A percentile compares a stretch with the other conserved stretches of the same genome.
These are phyloP conservation scores for Myripristis jacobus DNA, from an alignment of 2,797 vertebrate genomes.

Conservation along the genomic window DNA sequence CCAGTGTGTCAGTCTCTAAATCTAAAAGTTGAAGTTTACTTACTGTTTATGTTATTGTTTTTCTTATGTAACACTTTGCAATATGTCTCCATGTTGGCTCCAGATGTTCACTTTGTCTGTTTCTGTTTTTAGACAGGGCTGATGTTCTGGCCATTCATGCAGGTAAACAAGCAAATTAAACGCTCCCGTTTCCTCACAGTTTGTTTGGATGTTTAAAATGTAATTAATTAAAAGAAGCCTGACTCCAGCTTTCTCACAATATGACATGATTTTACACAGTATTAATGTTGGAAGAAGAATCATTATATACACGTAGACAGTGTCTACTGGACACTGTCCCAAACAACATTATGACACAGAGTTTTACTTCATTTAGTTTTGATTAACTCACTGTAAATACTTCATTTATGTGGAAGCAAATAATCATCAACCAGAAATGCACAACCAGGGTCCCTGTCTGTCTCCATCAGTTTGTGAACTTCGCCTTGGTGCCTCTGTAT, in stretches of 20 bases:
- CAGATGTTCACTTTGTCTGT: slow-evolving; percentile 16
- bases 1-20: not conserved
- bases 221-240: no score
- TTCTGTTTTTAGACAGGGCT: slow-evolving; percentile 87
- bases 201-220: no score
- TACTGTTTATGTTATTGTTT: not conserved
- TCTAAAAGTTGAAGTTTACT: not conserved
- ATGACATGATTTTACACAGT: not conserved
- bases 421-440: not conserved
- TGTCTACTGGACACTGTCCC: no score
- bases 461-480: slow-evolving; percentile 88
- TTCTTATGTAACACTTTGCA: not conserved
- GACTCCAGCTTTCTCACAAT: no score
- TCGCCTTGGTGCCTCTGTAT: slow-evolving; percentile 88
- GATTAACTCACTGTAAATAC: no score
- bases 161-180: slow-evolving; percentile 83
- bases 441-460: slow-evolving; percentile 15
- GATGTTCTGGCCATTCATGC: slow-evolving; percentile 93
- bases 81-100: not conserved
- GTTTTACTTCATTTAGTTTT: no score
- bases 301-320: no score
- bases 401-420: not conserved
- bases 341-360: no score
- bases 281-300: not conserved
- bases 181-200: not conserved